Base-by-base conservation (phyloP, 1,140 invertebrate genomes). In the Drosophila melanica region DNA sequence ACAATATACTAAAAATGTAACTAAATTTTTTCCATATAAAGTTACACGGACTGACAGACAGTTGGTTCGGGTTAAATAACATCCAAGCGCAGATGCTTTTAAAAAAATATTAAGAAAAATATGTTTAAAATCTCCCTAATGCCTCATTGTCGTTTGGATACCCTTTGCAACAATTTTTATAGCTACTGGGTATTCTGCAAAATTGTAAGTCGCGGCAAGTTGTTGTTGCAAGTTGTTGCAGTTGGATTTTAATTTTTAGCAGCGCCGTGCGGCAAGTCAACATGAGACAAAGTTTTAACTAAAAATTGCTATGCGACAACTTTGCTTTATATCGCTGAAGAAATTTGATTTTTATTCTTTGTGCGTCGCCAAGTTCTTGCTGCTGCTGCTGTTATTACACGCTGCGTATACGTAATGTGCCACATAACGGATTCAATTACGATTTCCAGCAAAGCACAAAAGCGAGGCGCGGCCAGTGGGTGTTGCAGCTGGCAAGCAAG, bases 221-320 rank as follows among this genome's bases (percentile, higher is more conserved):
- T 65, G 62, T 47, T 54, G 59, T 30, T 60, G 57, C 75, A 76
- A 71, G 50, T 53, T 45, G 53, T 59, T 58, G 50, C 75, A 76
- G 75, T 82, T 84, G 78, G 75, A 87, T 81, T 85, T 86, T 86
- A 86, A 86, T 86, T 86, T 81, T 87, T 76, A 70, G 78, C 75
- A 75, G 78, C 58, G 74, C 30, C 23, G 41, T 45, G 55, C 41
- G 23, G 55, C 55, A 58, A 58, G 41, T 58, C 18, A 65, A 81
- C 79, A 81, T 51, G 79, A 74, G 79, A 81, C 79, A 81, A 81
- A 77, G 79, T 81, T 81, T 81, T 81, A 77, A 81, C 79, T 81
- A 81, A 81, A 81, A 81, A 77, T 65, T 76, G 81, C 58, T 54
- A 50, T 18, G 78, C 60, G 42, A 45, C 45, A 66, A 72, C 75